Evolutionary conservation across 2,797 vertebrate species (phyloP), one percentile per base, ranked within the genome.

Genomic region (Falco columbarius): DNA sequence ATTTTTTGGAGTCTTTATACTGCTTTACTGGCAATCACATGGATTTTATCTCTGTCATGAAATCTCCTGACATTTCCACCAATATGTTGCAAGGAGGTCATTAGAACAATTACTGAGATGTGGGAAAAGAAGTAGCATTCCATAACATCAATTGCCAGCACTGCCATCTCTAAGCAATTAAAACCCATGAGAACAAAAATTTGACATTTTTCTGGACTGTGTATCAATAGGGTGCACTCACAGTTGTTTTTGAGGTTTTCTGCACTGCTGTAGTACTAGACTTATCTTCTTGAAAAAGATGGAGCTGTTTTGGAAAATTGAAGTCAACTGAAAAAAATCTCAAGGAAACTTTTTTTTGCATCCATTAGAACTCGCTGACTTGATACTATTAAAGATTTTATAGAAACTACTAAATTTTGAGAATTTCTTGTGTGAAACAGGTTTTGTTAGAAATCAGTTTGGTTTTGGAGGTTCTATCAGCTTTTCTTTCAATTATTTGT

Each of bases 41-140:
- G 93, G 77, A 91, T 95, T 95, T 97, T 87, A 40, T 96, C 96
- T 97, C 96, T 95, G 86, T 96, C 97, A 92, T 86, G 96, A 96
- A 97, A 95, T 97, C 96, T 95, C 75, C 89, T 96, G 93, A 95
- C 90, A 72, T 97, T 97, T 94, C 89, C 68, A 96, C 94, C 92
- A 85, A 92, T 65, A 58, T 95, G 92, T 97, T 93, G 95, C 93
- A 96, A 97, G 97, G 93, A 97, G 94, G 91, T 94, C 81, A 70
- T 95, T 96, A 95, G 89, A 96, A 92, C 90, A 95, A 92, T 92
- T 96, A 95, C 90, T 36, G 92, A 94, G 95, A 97, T 92, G 90
- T 96, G 96, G 96, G 72, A 65, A 96, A 92, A 96, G 93, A 40
- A 95, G 95, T 58, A 94, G 68, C 93, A 94, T 96, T 95, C 97